Percentiles rank a stretch among this genome's conserved stretches.
Conservation (phyloP, 2,113 vertebrate genomes). For the Falco punctatus region DNA sequence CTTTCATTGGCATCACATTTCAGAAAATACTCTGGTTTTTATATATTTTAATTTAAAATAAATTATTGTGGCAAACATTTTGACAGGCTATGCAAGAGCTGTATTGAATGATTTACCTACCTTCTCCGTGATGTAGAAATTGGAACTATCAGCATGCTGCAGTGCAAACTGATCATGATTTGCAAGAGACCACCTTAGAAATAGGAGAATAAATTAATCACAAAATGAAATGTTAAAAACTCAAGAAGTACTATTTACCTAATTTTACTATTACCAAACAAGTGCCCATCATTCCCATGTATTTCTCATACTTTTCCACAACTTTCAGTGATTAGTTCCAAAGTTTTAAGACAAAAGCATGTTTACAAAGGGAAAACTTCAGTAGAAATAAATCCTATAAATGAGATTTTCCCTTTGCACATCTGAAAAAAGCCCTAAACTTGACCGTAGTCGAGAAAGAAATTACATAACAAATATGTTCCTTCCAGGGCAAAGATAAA, state of each 20-base stretch:
- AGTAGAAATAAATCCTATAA: background rate
- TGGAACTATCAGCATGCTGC: constrained; percentile 91
- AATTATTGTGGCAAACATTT: background rate
- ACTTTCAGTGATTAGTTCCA: background rate
- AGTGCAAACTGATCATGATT: constrained; percentile 91
- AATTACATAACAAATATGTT: background rate
- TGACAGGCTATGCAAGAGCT: background rate
- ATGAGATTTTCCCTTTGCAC: background rate
- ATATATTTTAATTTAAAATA: background rate
- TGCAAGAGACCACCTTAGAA: constrained; percentile 89
- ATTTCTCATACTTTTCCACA: background rate
- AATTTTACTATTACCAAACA: background rate
- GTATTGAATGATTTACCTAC: constrained; percentile 66
- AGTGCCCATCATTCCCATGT: background rate
- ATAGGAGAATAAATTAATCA: constrained; percentile 45
- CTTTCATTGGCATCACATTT: background rate
- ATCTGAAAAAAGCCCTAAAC: background rate
- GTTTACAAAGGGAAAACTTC: background rate
- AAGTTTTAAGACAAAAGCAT: background rate
- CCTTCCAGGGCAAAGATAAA: background rate
- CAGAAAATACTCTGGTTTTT: background rate
- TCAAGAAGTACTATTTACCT: background rate
- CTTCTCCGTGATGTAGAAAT: constrained; percentile 99
- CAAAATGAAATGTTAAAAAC: background rate
- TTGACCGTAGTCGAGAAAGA: background rate